Base-by-base conservation (phyloP, 1,140 invertebrate genomes). In the Zaprionus ghesquierei region DNA sequence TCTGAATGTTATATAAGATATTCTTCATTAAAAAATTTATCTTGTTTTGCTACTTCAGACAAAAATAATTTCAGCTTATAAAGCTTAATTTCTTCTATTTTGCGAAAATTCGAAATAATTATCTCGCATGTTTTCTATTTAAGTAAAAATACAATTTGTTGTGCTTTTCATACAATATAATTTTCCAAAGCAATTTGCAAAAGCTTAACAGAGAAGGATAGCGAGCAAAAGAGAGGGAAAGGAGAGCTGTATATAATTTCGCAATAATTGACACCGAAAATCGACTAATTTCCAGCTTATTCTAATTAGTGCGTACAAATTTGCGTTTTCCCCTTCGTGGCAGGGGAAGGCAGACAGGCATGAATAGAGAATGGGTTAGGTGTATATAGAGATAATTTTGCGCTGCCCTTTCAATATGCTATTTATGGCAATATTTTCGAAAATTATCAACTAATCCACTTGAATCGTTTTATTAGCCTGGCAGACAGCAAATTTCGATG, bases 371-470 rank as follows among this genome's bases (percentile, higher is more conserved):
- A 15, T 49, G 46, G 46, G n/a, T 60, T 29, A 50, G 35, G 35
- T 50, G 25, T 41, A 64, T 41, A 64, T 60, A 12, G 31, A 49
- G 44, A 53, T 41, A 23, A 49, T 44, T 77, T 80, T 70, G 35
- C 31, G 44, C 59, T 61, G 76, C 10, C 10, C 18, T 65, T 86
- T 80, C 10, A 56, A 35, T 54, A 75, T 81, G 78, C 81, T 69
- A n/a, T 85, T 71, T 81, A 75, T 61, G 55, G 29, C 31, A 60
- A 60, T 20, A 53, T 5, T 35, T 6, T 4, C 10, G 18, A 50
- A 70, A 35, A 64, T 68, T 75, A 74, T 58, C 65, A 20, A 44
- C 44, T 85, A 86, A 85, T 86, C 77, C 62, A 69, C 74, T 77
- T 63, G 60, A 75, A 61, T 55, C 63, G 56, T 44, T 65, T 49